Percentiles rank a stretch among this genome's conserved stretches.
These are phyloP conservation scores for Phengaris arion DNA, from an alignment of 2,888 invertebrate species.

Conservation along the genomic window DNA sequence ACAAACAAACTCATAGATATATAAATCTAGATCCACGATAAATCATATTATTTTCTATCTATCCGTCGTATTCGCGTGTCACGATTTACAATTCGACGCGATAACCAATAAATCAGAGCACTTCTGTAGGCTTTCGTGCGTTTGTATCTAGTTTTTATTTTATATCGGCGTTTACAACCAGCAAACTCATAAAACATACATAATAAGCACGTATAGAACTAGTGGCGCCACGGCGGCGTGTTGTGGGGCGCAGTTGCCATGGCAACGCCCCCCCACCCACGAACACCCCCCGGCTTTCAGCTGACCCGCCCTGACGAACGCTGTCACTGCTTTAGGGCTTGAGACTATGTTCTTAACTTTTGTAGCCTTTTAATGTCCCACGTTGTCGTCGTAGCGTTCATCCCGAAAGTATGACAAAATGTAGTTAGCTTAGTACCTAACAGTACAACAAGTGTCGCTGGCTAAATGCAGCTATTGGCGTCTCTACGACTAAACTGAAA, in stretches of 20 bases:
- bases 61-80: background rate
- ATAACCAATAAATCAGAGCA: background rate
- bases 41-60: background rate
- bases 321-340: slow-evolving; percentile 55
- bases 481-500: no score
- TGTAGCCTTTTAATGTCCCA: slow-evolving; percentile 30
- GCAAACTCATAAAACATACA: slow-evolving; percentile 68
- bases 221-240: slow-evolving; percentile 75
- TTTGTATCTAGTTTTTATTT: slow-evolving; percentile 35
- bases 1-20: slow-evolving; percentile 22
- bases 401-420: background rate
- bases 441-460: background rate
- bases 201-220: slow-evolving; percentile 54
- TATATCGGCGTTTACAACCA: slow-evolving; percentile 37
- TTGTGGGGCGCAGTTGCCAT: slow-evolving; percentile 73
- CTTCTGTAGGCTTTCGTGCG: slow-evolving; percentile 22
- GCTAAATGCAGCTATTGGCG: no score
- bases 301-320: slow-evolving; percentile 75
- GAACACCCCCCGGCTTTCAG: slow-evolving; percentile 54
- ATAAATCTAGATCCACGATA: slow-evolving; percentile 20
- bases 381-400: background rate
- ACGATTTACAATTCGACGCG: background rate
- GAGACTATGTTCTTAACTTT: slow-evolving; percentile 39
- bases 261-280: slow-evolving; percentile 51
- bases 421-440: background rate